These are phyloP conservation scores for Neogobius melanostomus DNA, from an alignment of 2,113 vertebrate species.

Conservation along the genomic window DNA sequence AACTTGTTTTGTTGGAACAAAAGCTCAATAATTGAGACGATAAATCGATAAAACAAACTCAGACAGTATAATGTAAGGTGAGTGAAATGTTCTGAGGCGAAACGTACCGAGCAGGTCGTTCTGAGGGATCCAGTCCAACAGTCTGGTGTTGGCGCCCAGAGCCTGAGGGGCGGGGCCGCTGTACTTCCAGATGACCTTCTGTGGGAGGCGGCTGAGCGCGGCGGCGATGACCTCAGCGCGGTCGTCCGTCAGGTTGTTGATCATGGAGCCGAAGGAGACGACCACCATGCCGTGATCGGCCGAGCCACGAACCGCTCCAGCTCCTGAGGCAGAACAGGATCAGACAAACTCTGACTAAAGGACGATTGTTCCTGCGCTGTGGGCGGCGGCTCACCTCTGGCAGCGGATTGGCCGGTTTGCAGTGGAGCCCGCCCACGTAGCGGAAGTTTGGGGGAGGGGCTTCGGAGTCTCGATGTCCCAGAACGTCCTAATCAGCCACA, in stretches of 20 bases:
- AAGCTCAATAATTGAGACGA: too few species aligned
- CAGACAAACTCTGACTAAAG: background rate
- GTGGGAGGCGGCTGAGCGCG: slow-evolving; percentile 79
- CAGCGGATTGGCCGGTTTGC: slow-evolving; percentile 38
- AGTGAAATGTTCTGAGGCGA: background rate
- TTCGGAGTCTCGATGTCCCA: slow-evolving; percentile 33
- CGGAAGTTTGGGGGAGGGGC: slow-evolving; percentile 36
- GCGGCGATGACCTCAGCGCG: slow-evolving; percentile 77
- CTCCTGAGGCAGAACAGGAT: slow-evolving; percentile 61
- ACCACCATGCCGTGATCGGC: slow-evolving; percentile 82
- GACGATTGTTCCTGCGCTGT: background rate
- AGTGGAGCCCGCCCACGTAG: slow-evolving; percentile 43
- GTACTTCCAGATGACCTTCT: slow-evolving; percentile 88
- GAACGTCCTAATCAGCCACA: slow-evolving; percentile 47
- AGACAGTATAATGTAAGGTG: too few species aligned
- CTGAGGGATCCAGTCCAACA: slow-evolving; percentile 85
- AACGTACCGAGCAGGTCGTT: slow-evolving; percentile 86
- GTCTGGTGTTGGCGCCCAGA: slow-evolving; percentile 77
- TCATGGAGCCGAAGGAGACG: slow-evolving; percentile 82
- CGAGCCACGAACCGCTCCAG: slow-evolving; percentile 83
- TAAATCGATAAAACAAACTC: too few species aligned
- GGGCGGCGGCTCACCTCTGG: slow-evolving; percentile 14
- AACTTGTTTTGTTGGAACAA: too few species aligned
- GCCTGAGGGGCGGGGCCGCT: slow-evolving; percentile 75
- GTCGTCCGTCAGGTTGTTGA: slow-evolving; percentile 77